Evolutionary conservation across 1,140 invertebrate genomes (phyloP), one percentile per base, ranked within the genome.

Genomic region (Lethrus apterus): DNA sequence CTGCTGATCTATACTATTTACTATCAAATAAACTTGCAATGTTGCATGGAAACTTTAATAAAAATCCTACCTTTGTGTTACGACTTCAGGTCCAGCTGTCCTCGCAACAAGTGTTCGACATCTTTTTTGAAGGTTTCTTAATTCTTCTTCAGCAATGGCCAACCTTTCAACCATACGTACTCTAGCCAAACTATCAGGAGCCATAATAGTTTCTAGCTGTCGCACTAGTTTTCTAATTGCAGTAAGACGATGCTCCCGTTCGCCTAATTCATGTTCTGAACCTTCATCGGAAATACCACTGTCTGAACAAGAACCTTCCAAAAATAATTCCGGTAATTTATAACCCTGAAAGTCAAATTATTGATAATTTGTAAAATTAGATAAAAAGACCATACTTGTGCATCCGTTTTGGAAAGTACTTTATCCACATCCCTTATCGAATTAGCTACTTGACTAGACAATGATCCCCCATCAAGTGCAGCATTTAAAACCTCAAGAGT

Each of bases 231-330:
- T 70, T 30, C 80, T 71, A 1, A 89, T 71, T 3, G 75, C 74
- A 0, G 77, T 74, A 26, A 89, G 63, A 7, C 83, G 73, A 24
- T 78, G 71, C 58, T 89, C 84, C 18, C 84, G 74, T 63, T 86
- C 78, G 30, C 78, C 80, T 15, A 84, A 55, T 38, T 84, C 83
- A 41, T 83, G 80, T 44, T 86, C 83, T 14, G 81, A 86, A 18
- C 81, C 82, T 51, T 81, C 81, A 60, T 85, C 83, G 0, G 82
- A 86, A 36, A 86, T 84, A 15, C 83, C 83, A 23, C 80, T 83
- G 61, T 86, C 83, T 7, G 81, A 84, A 7, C 81, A 66, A 0
- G 80, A 83, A 15, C 62, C 48, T 55, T 77, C 78, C 8, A 70
- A 59, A 26, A 65, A 56, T 9, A 65, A 55, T 51, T 62, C 64